phyloP scores from a whole-genome alignment of 2,888 invertebrate species.

The Lapara coniferarum region DNA sequence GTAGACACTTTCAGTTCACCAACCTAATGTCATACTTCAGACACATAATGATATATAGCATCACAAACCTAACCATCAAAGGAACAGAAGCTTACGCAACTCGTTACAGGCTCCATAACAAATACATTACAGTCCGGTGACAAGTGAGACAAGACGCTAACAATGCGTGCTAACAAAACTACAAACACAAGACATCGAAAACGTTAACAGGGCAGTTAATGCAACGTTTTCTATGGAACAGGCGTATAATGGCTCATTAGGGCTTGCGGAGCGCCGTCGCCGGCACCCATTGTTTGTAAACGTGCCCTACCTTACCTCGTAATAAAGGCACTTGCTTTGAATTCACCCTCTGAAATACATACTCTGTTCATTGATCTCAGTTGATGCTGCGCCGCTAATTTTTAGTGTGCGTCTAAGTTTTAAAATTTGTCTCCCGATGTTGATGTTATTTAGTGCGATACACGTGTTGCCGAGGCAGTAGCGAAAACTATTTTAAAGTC shows the following conservation, averaged over 20 bases:
- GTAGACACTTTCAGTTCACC: too few species aligned
- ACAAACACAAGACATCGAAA: constrained; percentile 47
- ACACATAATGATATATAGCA: too few species aligned
- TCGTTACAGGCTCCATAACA: constrained; percentile 8
- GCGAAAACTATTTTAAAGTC: too few species aligned
- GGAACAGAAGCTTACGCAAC: background rate
- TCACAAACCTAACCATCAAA: background rate
- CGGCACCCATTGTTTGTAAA: constrained; percentile 71
- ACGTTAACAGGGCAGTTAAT: constrained; percentile 55
- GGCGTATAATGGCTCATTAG: constrained; percentile 77
- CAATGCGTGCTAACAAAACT: constrained; percentile 49
- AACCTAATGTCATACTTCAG: too few species aligned
- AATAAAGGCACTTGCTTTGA: constrained; percentile 70
- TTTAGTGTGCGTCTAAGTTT: background rate
- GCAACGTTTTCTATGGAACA: constrained; percentile 55
- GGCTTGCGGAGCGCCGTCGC: constrained; percentile 64
- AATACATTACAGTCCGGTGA: constrained; percentile 25
- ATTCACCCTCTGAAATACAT: constrained; percentile 43
- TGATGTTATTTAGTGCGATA: background rate
- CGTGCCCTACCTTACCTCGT: constrained; percentile 62
- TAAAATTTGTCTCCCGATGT: background rate
- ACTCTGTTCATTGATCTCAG: constrained; percentile 35
- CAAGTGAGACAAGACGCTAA: constrained; percentile 42
- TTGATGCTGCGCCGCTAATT: background rate
- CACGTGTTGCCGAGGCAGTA: too few species aligned